Evolutionary conservation across 2,113 vertebrate genomes (phyloP).

Genomic region (Scopus umbretta): DNA sequence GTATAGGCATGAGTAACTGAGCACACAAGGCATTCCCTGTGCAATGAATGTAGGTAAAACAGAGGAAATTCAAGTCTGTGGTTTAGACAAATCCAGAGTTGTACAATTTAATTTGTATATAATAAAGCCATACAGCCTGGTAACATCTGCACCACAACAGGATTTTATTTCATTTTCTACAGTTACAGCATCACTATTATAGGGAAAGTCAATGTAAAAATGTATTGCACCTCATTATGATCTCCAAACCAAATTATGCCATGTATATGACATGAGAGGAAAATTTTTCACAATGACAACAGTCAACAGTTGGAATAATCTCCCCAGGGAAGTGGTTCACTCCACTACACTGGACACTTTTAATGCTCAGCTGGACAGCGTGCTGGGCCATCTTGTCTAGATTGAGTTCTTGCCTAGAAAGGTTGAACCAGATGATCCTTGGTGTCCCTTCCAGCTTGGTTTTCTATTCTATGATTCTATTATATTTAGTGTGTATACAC

Average conservation of each 20-base stretch:
- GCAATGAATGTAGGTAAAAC: not conserved
- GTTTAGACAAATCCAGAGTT: not conserved
- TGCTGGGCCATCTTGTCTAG: not conserved
- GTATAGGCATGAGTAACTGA: not conserved
- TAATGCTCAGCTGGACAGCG: not conserved
- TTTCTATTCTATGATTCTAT: not conserved
- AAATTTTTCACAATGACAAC: not conserved
- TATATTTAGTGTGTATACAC: not conserved
- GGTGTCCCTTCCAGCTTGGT: not conserved
- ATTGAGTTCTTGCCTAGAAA: not conserved
- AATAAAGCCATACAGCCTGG: not conserved
- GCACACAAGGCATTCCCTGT: not conserved
- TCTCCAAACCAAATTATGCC: not conserved
- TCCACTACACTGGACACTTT: not conserved
- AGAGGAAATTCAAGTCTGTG: not conserved
- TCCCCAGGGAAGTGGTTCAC: not conserved
- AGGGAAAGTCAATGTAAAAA: not conserved
- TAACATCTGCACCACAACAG: not conserved
- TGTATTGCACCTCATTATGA: not conserved
- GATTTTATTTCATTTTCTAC: not conserved
- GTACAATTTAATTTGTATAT: not conserved
- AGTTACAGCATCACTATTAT: not conserved
- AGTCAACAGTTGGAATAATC: not conserved
- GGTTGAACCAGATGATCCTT: not conserved
- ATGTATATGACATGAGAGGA: not conserved